phyloP scores from a whole-genome alignment of 2,888 invertebrate genomes.

The Serripes groenlandicus region DNA sequence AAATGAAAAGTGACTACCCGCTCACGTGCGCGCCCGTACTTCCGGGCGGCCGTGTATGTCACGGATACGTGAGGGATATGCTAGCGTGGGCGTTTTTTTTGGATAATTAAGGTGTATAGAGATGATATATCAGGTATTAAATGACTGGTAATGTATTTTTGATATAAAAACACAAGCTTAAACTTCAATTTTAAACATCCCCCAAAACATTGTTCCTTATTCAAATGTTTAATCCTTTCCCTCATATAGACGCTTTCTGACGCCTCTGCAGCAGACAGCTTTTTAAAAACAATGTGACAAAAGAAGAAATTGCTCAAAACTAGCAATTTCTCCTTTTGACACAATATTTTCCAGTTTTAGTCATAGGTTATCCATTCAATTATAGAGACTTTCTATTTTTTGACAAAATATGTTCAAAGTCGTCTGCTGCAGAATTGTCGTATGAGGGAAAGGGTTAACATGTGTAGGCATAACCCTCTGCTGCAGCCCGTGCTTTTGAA shows the following conservation, averaged over 20 bases:
- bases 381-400: not conserved
- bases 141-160: no score
- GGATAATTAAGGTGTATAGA: no score
- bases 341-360: not conserved
- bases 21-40: no score
- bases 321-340: not conserved
- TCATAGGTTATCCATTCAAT: no score
- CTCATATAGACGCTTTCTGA: not conserved
- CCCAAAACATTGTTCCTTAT: no score
- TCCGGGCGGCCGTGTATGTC: no score
- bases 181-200: no score
- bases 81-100: no score
- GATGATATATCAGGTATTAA: no score
- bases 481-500: not conserved
- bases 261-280: not conserved
- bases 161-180: no score
- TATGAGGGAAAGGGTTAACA: not conserved
- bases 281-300: not conserved
- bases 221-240: not conserved
- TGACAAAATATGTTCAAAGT: not conserved
- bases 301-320: not conserved
- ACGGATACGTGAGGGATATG: no score
- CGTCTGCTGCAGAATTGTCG: not conserved
- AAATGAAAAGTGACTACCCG: no score
- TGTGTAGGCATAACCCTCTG: not conserved